Base-by-base conservation (phyloP, 2,113 vertebrate species). In the Spea bombifrons region DNA sequence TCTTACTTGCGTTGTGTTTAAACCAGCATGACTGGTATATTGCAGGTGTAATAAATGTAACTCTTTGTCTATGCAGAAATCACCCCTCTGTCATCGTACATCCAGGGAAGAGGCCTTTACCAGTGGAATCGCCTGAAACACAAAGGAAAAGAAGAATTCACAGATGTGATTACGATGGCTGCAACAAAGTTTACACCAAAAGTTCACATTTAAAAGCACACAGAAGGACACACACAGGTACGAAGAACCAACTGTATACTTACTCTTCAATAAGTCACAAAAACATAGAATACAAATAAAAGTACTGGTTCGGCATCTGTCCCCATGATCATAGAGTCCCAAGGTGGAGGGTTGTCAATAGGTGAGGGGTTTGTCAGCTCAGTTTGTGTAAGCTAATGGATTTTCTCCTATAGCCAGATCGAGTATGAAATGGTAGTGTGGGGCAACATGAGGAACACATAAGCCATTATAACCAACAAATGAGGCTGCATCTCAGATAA, bases 101-200 rank as follows among this genome's bases (percentile, higher is more conserved):
- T 63, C 89, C 95, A 0, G 91, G 92, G 57, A 91, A 94, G 81
- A 95, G 97, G 83, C 95, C 95, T 53, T 85, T 94, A 81, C 94
- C 95, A 7, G 89, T 92, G 30, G 97, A 99, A 65, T 99, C 97
- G 73, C 97, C 97, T 0, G 97, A 99, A 84, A 90, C 95, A 0
- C 90, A 96, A 66, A 94, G 95, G 81, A 99, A 98, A 85, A 89
- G 97, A 5, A 88, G 97, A 76, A 98, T 98, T 88, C 97, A 99
- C 84, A 88, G 95, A 78, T 99, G 97, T 7, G 97, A 99, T 84
- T 98, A 97, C 52, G 92, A 92, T 1, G 95, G 96, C 59, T 99
- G 97, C 88, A 96, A 98, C 87, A 99, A 99, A 86, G 95, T 99
- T 82, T 99, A 99, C 90, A 99, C 97, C 75, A 99, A 99, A 85